Conservation (phyloP, 2,797 vertebrate genomes). For the Molothrus ater region DNA sequence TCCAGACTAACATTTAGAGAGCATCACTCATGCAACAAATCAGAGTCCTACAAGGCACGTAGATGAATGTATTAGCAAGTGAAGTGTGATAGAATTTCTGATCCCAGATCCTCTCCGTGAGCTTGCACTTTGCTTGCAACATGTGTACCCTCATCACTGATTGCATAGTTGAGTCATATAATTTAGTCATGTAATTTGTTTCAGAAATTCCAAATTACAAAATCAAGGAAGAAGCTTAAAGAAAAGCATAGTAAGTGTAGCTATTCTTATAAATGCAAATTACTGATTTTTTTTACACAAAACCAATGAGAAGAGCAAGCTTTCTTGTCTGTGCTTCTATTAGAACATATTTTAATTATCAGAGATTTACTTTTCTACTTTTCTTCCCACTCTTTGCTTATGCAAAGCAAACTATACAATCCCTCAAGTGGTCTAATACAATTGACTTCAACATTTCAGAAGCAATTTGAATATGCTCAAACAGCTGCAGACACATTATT, state of each 20-base stretch:
- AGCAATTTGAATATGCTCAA: background rate
- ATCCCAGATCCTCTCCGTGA: background rate
- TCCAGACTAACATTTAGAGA: background rate
- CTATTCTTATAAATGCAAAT: background rate
- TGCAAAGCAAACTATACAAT: background rate
- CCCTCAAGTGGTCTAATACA: background rate
- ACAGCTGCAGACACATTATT: background rate
- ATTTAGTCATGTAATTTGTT: background rate
- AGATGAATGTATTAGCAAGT: background rate
- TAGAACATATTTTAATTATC: background rate
- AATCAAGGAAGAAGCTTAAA: background rate
- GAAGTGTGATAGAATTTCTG: background rate
- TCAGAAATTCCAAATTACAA: background rate
- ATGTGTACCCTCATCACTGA: background rate
- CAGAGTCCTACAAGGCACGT: background rate
- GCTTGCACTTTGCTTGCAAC: background rate
- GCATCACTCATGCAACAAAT: fast-evolving
- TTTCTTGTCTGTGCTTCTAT: background rate
- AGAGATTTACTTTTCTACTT: background rate
- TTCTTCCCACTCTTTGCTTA: background rate
- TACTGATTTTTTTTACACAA: background rate
- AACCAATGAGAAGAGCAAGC: background rate
- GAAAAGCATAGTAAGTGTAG: background rate
- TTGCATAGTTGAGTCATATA: background rate
- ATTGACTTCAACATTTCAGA: background rate